A percentile compares a stretch with the other conserved stretches of the same genome.
Conservation (phyloP, 2,888 invertebrate species). For the Thera obeliscata region DNA sequence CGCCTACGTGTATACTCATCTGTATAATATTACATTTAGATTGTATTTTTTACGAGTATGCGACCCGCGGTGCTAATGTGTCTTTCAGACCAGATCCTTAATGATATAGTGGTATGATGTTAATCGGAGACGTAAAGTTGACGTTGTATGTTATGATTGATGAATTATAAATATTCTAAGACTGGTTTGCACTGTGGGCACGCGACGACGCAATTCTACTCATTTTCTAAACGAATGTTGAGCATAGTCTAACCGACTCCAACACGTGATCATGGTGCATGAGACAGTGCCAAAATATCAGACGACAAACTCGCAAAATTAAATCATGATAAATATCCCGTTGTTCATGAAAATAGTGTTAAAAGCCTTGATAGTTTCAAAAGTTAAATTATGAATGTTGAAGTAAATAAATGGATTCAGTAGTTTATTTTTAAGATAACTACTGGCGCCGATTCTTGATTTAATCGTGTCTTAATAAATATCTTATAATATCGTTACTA, state of each 20-base stretch:
- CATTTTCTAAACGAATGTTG: slow-evolving; percentile 19
- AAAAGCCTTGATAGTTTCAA: too few species aligned
- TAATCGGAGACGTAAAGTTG: slow-evolving; percentile 29
- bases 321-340: too few species aligned
- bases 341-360: too few species aligned
- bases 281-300: too few species aligned
- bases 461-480: too few species aligned
- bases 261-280: too few species aligned
- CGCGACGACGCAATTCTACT: slow-evolving; percentile 26
- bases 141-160: slow-evolving; percentile 30
- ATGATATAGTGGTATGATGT: slow-evolving; percentile 27
- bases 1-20: slow-evolving; percentile 35
- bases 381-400: too few species aligned
- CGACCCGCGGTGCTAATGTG: slow-evolving; percentile 31
- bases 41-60: slow-evolving; percentile 22
- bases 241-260: slow-evolving; percentile 3
- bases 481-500: too few species aligned
- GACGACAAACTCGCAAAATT: too few species aligned
- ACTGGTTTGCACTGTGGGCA: slow-evolving; percentile 26
- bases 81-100: slow-evolving; percentile 30
- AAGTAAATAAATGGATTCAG: too few species aligned
- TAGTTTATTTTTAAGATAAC: too few species aligned
- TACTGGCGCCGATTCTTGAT: too few species aligned
- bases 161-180: slow-evolving; percentile 26
- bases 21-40: slow-evolving; percentile 33